Conservation (phyloP, 2,797 vertebrate species). For the Threskiornis aethiopicus region DNA sequence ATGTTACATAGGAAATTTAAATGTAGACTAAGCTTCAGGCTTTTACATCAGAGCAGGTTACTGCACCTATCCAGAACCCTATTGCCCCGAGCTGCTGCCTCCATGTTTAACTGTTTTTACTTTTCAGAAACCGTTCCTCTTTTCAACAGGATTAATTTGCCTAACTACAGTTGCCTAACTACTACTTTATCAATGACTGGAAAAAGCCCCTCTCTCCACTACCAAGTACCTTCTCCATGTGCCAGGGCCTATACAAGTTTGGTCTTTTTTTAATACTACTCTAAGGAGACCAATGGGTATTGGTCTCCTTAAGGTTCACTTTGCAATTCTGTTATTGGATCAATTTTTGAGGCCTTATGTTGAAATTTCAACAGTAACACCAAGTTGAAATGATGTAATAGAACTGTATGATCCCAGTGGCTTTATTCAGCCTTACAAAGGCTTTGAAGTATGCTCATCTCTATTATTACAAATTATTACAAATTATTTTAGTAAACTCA, state of each 20-base stretch:
- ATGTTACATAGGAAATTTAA: background rate
- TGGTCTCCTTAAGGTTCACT: background rate
- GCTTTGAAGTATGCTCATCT: background rate
- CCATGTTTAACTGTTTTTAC: background rate
- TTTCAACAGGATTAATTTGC: background rate
- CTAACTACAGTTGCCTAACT: background rate
- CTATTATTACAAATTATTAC: background rate
- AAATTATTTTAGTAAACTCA: background rate
- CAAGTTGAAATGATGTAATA: background rate
- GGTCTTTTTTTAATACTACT: background rate
- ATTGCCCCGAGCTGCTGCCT: background rate
- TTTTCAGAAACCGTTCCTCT: background rate
- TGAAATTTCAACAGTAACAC: background rate
- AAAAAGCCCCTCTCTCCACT: background rate
- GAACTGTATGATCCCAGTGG: background rate
- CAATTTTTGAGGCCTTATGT: background rate
- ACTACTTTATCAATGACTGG: background rate
- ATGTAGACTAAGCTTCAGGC: background rate
- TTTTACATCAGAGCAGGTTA: background rate
- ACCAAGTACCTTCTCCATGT: background rate
- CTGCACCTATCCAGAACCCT: background rate
- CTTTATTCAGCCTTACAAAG: background rate
- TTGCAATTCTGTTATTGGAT: background rate
- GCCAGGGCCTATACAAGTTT: background rate
- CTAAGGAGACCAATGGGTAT: background rate